These are phyloP conservation scores for Hemichromis elongatus DNA, from an alignment of 2,113 vertebrate genomes.

Conservation along the genomic window DNA sequence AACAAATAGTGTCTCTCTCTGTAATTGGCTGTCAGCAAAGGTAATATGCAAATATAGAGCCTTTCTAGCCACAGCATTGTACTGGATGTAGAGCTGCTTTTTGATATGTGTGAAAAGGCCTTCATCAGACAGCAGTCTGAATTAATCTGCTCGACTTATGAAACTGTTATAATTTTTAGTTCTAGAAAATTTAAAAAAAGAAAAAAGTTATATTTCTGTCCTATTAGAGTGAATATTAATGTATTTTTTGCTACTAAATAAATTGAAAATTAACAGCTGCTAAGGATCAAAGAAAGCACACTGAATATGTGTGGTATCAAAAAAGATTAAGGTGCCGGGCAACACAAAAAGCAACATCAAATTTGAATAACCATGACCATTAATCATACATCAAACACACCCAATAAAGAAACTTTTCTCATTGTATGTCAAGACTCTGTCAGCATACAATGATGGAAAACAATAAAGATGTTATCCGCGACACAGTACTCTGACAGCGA, in stretches of 20 bases:
- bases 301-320: constrained; percentile 20
- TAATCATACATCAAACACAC: constrained; percentile 37
- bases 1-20: constrained; percentile 45
- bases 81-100: constrained; percentile 38
- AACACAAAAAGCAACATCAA: constrained; percentile 11
- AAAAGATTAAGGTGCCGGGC: constrained; percentile 16
- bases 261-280: background rate
- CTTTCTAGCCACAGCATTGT: constrained; percentile 11
- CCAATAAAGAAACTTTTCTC: constrained; percentile 23
- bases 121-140: constrained; percentile 23
- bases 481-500: constrained; percentile 49
- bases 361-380: constrained; percentile 33
- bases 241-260: background rate
- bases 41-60: constrained; percentile 53
- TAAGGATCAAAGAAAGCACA: background rate
- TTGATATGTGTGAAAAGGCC: constrained; percentile 25
- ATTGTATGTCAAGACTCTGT: constrained; percentile 46
- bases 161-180: background rate
- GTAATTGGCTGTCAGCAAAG: constrained; percentile 56
- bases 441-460: constrained; percentile 62
- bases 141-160: background rate
- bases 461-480: constrained; percentile 69
- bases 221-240: background rate
- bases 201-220: background rate
- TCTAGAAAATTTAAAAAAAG: background rate